Base-by-base conservation (phyloP, 2,888 invertebrate species). In the Drosophila rubida region DNA sequence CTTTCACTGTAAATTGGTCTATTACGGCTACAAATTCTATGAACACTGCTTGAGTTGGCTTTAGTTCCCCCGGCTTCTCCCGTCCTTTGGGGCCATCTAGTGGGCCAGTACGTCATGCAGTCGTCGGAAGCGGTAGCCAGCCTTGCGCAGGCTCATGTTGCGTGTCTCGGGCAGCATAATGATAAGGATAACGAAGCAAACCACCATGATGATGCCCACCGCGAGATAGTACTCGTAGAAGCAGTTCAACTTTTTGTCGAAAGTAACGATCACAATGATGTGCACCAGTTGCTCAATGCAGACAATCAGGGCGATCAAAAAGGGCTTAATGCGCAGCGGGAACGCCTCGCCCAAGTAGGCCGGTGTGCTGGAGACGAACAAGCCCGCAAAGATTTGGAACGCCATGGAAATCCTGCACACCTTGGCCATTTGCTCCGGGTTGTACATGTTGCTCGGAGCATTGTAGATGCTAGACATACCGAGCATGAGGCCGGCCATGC, bases 271-370 rank as follows among this genome's bases (percentile, higher is more conserved):
- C 2, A 80, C 74, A 4, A 86, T 73, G 19, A 86, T 69, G 45
- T 86, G 85, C 9, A 89, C 55, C 11, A 79, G 3, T 22, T 89
- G 87, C 53, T 90, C 90, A 2, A 83, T 14, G 48, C 77, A 62
- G 4, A 90, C 73, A 23, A 82, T 68, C 6, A 80, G 2, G 1
- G 72, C 79, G 9, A 90, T 79, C 1, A 80, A 72, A 35, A 63
- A 84, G 0, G 90, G 80, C 35, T 90, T 90, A 0, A 81, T 62
- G 0, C 75, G 70, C 48, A 89, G 22, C 0, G 90, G 87, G 6
- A 89, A 90, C 0, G 89, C 90, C 59, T 90, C 90, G 0, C 88
- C 83, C 71, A 90, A 41, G 44, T 87, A 90, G 3, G 71, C 62
- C 1, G 90, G 79, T 1, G 87, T 80, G 22, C 75, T 74, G n/a